Percentiles rank a stretch among this genome's conserved stretches.
These are phyloP conservation scores for Tinamus guttatus DNA, from an alignment of 2,113 vertebrate genomes.

Conservation along the genomic window DNA sequence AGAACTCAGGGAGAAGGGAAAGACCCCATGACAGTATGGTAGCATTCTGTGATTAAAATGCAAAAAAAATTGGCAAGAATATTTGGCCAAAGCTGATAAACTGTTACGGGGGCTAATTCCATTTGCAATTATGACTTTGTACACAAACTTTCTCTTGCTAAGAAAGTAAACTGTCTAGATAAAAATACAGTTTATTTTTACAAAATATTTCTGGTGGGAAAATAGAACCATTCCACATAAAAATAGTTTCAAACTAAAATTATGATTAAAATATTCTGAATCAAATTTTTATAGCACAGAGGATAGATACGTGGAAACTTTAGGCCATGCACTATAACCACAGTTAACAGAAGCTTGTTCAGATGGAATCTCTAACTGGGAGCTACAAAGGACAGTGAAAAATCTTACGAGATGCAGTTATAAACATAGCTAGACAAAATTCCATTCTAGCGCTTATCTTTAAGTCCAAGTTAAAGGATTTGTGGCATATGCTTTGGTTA, in stretches of 20 bases:
- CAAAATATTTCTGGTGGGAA: not conserved
- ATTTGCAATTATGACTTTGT: not conserved
- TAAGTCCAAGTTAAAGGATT: not conserved
- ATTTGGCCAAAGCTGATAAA: not conserved
- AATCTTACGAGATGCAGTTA: slow-evolving; percentile 27
- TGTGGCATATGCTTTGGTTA: not conserved
- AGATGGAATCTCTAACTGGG: not conserved
- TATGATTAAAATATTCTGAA: not conserved
- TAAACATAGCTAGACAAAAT: slow-evolving; percentile 11
- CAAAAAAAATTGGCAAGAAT: not conserved
- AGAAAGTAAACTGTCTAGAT: not conserved
- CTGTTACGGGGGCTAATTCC: accelerated
- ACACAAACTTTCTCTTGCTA: not conserved
- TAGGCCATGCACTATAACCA: not conserved
- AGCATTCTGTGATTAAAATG: not conserved
- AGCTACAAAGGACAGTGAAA: not conserved
- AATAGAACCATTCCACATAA: not conserved
- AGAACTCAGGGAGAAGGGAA: not conserved
- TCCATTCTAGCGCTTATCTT: not conserved
- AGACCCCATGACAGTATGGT: not conserved
- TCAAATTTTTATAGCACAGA: not conserved
- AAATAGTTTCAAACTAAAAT: not conserved
- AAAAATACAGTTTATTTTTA: not conserved
- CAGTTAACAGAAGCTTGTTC: not conserved
- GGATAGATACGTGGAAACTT: not conserved